Evolutionary conservation across 1,140 invertebrate genomes (phyloP).

Genomic region (Psilanteris sp.): DNA sequence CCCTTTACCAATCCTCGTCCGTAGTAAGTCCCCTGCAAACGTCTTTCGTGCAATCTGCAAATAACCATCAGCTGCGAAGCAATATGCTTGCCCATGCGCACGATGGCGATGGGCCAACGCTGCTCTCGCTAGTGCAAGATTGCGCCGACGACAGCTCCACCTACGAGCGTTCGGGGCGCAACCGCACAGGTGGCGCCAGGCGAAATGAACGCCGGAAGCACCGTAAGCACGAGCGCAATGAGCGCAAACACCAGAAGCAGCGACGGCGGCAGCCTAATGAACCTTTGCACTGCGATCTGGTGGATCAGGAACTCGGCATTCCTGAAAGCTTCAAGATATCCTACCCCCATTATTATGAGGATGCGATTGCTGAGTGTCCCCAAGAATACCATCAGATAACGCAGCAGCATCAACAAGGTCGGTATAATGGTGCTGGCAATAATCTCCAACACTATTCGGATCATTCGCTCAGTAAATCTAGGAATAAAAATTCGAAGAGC

Average conservation of each 20-base stretch:
- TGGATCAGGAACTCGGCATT: conserved; percentile 73
- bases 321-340: conserved; percentile 76
- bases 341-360: conserved; percentile 77
- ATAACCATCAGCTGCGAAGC: conserved; percentile 65
- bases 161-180: conserved; percentile 63
- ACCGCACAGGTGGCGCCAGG: conserved; percentile 61
- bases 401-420: conserved; percentile 58
- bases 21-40: conserved; percentile 75
- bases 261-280: conserved; percentile 40
- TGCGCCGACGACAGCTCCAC: conserved; percentile 45
- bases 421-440: conserved; percentile 40
- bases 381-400: conserved; percentile 63
- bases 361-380: conserved; percentile 70
- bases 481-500: conserved; percentile 54
- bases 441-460: conserved; percentile 55
- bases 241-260: conserved; percentile 69
- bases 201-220: conserved; percentile 75
- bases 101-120: conserved; percentile 43
- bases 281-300: conserved; percentile 66
- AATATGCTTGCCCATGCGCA: conserved; percentile 59
- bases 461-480: conserved; percentile 49
- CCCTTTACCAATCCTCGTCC: conserved; percentile 75
- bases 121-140: conserved; percentile 54
- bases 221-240: conserved; percentile 71
- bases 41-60: conserved; percentile 72